Conservation (phyloP, 2,888 invertebrate species). For the Drosophila nr. fundita region DNA sequence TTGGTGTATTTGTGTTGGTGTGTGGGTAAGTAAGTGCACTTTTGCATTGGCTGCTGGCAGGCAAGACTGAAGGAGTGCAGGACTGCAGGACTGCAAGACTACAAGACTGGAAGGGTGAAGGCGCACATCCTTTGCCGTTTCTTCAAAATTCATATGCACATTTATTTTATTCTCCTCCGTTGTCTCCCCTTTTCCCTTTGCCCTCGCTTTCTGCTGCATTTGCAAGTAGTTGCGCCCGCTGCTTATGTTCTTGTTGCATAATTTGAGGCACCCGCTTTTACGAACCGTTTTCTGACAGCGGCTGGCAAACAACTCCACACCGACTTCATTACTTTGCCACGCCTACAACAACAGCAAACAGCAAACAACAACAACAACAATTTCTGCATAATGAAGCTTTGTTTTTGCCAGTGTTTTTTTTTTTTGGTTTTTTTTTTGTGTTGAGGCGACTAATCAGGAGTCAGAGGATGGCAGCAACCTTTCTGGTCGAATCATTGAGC, state of each 20-base stretch:
- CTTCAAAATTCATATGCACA: conserved; percentile 80
- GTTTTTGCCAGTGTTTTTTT: conserved; percentile 8
- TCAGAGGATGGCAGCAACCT: conserved; percentile 21
- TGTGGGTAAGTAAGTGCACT: conserved; percentile 50
- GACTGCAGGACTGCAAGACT: neutral
- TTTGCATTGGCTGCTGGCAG: conserved; percentile 52
- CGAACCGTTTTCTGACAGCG: conserved; percentile 29
- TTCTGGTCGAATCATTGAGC: conserved; percentile 37
- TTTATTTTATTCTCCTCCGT: conserved; percentile 67
- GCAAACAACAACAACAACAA: conserved; percentile 1
- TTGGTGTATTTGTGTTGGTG: conserved; percentile 3
- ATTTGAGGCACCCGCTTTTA: conserved; percentile 44
- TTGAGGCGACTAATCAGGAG: conserved; percentile 43
- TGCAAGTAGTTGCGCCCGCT: conserved; percentile 59
- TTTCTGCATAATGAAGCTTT: conserved; percentile 35
- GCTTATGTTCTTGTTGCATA: conserved; percentile 54
- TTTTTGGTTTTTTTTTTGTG: neutral
- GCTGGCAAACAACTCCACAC: conserved; percentile 4
- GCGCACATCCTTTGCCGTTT: conserved; percentile 66
- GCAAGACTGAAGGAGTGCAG: neutral
- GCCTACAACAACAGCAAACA: conserved; percentile 14
- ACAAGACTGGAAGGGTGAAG: conserved; percentile 9
- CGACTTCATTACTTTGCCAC: conserved; percentile 41
- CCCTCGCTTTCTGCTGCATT: conserved; percentile 43
- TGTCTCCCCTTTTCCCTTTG: neutral